A percentile compares a stretch with the other conserved stretches of the same genome.
Evolutionary conservation across 1,140 invertebrate genomes (phyloP).

Genomic region (Eubasilissa regina): DNA sequence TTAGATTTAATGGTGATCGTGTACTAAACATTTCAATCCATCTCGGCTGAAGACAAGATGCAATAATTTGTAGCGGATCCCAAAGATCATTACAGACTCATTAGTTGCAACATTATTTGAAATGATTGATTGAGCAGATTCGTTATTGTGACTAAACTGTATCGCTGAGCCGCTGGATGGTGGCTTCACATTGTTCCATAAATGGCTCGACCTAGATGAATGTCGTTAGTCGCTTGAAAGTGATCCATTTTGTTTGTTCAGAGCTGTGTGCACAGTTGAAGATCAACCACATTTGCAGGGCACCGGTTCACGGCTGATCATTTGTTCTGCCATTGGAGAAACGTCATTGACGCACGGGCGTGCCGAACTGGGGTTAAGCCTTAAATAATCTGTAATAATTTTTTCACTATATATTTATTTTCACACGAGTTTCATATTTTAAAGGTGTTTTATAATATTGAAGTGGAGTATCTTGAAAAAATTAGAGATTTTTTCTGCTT

Average conservation of each 20-base stretch:
- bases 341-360: no score
- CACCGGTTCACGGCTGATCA: constrained; percentile 28
- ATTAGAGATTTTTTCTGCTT: no score
- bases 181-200: constrained; percentile 26
- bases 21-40: no score
- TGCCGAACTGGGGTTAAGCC: no score
- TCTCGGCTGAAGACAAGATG: neutral
- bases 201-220: constrained; percentile 31
- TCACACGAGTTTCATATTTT: no score
- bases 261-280: constrained; percentile 26
- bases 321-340: neutral
- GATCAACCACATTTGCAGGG: constrained; percentile 40
- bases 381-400: no score
- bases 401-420: no score
- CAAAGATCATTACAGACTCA: neutral
- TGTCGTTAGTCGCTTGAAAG: constrained; percentile 29
- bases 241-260: constrained; percentile 27
- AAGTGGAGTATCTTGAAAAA: no score
- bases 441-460: no score
- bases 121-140: neutral
- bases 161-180: neutral
- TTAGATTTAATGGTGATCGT: no score
- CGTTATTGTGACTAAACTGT: constrained; percentile 13
- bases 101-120: neutral
- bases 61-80: neutral